Conservation (phyloP, 2,113 vertebrate genomes). For the Elaphurus davidianus region DNA sequence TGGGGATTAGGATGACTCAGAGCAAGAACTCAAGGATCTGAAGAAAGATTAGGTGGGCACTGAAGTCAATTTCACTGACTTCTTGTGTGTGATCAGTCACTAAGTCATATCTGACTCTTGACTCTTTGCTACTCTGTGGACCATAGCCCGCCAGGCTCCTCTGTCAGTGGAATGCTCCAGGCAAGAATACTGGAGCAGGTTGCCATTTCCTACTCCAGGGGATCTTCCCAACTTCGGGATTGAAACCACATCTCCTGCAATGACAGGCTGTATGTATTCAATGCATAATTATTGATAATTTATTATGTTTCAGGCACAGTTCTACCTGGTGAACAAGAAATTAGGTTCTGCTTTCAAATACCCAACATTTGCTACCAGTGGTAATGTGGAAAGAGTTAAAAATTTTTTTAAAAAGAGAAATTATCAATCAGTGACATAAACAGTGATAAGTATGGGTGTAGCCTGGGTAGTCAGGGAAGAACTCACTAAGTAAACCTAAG, state of each 20-base stretch:
- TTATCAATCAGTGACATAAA: neutral
- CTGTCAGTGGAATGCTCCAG: neutral
- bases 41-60: neutral
- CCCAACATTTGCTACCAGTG: neutral
- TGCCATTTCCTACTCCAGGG: neutral
- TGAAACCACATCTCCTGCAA: neutral
- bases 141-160: neutral
- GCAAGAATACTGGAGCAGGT: neutral
- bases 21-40: neutral
- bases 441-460: accelerated
- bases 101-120: neutral
- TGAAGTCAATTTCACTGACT: neutral
- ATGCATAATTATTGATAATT: neutral
- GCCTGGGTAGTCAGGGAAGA: neutral
- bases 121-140: neutral
- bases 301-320: neutral
- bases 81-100: neutral
- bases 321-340: neutral
- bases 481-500: no score
- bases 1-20: neutral
- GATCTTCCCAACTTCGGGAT: neutral
- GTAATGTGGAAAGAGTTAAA: neutral
- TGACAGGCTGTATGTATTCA: neutral
- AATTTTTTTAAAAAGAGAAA: neutral
- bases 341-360: neutral